Evolutionary conservation across 2,888 invertebrate genomes (phyloP).

Genomic region (Blera fallax): DNA sequence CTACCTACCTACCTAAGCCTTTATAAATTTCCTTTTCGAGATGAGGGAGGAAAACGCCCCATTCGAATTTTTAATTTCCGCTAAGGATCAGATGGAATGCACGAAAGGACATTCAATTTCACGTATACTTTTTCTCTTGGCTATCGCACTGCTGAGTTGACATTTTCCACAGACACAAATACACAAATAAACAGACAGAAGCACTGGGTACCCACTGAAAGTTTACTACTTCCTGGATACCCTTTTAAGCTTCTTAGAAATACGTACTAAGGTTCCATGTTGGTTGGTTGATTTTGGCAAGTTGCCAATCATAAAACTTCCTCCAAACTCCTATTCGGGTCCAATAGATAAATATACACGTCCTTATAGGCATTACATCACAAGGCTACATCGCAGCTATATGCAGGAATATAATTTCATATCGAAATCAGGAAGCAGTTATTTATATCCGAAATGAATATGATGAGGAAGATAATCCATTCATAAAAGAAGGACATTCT

Average conservation of each 20-base stretch:
- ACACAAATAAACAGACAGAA: not conserved
- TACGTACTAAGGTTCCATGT: not conserved
- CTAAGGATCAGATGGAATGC: not conserved
- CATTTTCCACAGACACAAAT: not conserved
- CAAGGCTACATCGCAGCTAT: too few species aligned
- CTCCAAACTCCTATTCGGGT: not conserved
- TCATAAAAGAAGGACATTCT: not conserved
- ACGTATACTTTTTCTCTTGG: not conserved
- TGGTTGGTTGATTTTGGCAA: slow-evolving; percentile 14
- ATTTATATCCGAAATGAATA: not conserved
- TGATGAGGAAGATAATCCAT: not conserved
- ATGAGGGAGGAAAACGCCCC: not conserved
- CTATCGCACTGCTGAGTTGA: not conserved
- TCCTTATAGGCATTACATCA: not conserved
- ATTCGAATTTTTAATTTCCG: not conserved
- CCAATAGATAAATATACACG: not conserved
- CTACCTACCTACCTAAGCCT: too few species aligned
- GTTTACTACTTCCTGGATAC: not conserved
- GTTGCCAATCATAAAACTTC: slow-evolving; percentile 18
- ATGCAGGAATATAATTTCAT: too few species aligned
- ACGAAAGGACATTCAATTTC: not conserved
- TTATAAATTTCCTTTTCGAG: not conserved
- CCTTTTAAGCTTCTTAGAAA: not conserved
- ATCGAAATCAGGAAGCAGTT: not conserved
- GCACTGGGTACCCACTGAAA: not conserved